Evolutionary conservation across 2,888 invertebrate genomes (phyloP), one percentile per base, ranked within the genome.

Genomic region (Thecophora atra): DNA sequence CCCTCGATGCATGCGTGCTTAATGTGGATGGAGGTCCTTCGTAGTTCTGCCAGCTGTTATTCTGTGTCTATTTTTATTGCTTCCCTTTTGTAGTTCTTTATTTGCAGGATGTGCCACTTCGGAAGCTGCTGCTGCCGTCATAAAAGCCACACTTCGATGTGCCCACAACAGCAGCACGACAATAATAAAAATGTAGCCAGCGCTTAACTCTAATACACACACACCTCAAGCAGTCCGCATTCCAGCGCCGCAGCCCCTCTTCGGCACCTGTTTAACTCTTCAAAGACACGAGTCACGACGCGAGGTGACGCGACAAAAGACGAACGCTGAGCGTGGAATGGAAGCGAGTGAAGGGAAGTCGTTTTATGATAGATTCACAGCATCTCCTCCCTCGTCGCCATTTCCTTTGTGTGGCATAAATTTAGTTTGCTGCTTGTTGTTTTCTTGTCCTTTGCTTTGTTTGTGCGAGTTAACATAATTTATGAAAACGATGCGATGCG

Each of bases 401-500:
- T 11, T 54, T 4, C 58, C 58, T 47, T 4, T 47, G 47, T 47
- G 11, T 5, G 47, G 1, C 17, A 8, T n/a, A 4, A n/a, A 47
- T 47, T 47, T 47, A 47, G 3, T 47, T 47, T 47, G 47, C 17
- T 47, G 1, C 19, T 63, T 42, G 21, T 42, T 42, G 19, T 44
- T 42, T 6, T 30, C 37, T 4, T 37, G 30, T 30, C n/a, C 26
- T 21, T 62, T 15, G 62, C 11, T 63, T 21, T 63, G 24, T 63
- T 63, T 42, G 52, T 65, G 13, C 28, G 21, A 47, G 52, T 51
- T 28, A 52, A 65, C 51, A 65, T 67, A 54, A 67, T 54, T 67
- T 67, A 67, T 67, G 67, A 67, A 37, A 54, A 30, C 54, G 54
- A 67, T 21, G 21, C 54, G 58, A 21, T 58, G 17, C 58, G 24